These are phyloP conservation scores for Ganaspis brasiliensis DNA, from an alignment of 2,888 invertebrate genomes.

Conservation along the genomic window DNA sequence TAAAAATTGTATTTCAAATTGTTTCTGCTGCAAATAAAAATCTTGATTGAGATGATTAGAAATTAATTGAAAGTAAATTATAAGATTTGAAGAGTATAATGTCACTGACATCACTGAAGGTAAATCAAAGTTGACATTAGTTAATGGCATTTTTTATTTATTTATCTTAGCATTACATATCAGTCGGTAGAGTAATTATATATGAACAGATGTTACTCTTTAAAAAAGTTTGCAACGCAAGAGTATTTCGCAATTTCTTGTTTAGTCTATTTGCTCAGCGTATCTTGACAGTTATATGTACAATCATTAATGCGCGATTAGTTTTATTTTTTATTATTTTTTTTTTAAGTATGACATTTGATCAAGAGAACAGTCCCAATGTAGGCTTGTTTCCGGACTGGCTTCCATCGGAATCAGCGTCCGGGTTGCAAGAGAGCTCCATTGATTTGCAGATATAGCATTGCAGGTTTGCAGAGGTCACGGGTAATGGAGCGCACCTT, in stretches of 20 bases:
- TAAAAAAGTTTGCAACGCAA: slow-evolving; percentile 41
- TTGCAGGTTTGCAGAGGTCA: slow-evolving; percentile 58
- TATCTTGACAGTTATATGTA: slow-evolving; percentile 32
- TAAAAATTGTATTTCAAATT: too few relatives aligned
- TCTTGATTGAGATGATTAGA: too few relatives aligned
- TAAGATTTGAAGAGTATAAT: too few relatives aligned
- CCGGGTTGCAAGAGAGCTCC: slow-evolving; percentile 61
- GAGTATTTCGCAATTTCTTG: slow-evolving; percentile 51
- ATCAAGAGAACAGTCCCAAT: slow-evolving; percentile 35
- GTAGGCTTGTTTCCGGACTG: slow-evolving; percentile 57
- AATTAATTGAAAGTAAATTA: too few relatives aligned
- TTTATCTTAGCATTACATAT: neutral
- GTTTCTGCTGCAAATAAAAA: too few relatives aligned
- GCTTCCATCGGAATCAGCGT: slow-evolving; percentile 61
- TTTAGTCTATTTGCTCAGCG: slow-evolving; percentile 51
- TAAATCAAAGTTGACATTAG: neutral
- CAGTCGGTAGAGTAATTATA: neutral
- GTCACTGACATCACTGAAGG: too few relatives aligned
- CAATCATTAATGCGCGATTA: slow-evolving; percentile 12
- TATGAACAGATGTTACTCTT: slow-evolving; percentile 24
- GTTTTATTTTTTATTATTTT: neutral
- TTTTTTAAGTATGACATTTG: slow-evolving; percentile 24
- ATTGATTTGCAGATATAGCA: slow-evolving; percentile 62
- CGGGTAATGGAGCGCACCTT: slow-evolving; percentile 58
- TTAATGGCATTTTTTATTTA: slow-evolving; percentile 4